A percentile compares a stretch with the other conserved stretches of the same genome.
phyloP scores from a whole-genome alignment of 1,140 invertebrate genomes.

The Eulimnadia texana region DNA sequence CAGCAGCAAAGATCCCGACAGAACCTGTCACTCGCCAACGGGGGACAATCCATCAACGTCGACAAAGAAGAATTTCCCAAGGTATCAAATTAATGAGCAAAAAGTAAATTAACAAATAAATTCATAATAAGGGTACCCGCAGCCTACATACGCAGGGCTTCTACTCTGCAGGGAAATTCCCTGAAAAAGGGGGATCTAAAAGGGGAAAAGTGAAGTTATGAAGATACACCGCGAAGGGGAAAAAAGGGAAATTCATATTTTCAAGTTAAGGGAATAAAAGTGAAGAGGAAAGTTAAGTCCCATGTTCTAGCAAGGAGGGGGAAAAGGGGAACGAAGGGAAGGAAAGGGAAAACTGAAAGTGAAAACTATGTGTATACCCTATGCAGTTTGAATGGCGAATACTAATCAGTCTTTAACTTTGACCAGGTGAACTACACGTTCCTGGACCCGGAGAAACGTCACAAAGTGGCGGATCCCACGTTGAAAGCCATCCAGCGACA shows the following conservation, averaged over 20 bases:
- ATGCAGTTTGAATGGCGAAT: background rate
- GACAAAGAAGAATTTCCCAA: background rate
- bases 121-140: background rate
- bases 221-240: no score
- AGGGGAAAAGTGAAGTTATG: no score
- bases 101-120: background rate
- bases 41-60: background rate
- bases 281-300: no score
- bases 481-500: constrained; percentile 77
- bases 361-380: no score
- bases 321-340: no score
- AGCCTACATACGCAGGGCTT: no score
- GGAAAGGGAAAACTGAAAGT: no score
- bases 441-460: constrained; percentile 58
- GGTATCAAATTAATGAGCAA: background rate
- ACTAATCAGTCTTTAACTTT: background rate
- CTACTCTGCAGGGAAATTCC: no score
- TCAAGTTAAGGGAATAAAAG: no score
- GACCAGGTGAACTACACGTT: constrained; percentile 38
- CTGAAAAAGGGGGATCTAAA: no score
- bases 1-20: background rate
- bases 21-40: background rate
- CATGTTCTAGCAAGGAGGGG: no score
- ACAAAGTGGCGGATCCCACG: constrained; percentile 53
- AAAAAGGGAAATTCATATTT: no score